A percentile compares a stretch with the other conserved stretches of the same genome.
phyloP scores from a whole-genome alignment of 2,113 vertebrate genomes.

The Psammodynastes pulverulentus region DNA sequence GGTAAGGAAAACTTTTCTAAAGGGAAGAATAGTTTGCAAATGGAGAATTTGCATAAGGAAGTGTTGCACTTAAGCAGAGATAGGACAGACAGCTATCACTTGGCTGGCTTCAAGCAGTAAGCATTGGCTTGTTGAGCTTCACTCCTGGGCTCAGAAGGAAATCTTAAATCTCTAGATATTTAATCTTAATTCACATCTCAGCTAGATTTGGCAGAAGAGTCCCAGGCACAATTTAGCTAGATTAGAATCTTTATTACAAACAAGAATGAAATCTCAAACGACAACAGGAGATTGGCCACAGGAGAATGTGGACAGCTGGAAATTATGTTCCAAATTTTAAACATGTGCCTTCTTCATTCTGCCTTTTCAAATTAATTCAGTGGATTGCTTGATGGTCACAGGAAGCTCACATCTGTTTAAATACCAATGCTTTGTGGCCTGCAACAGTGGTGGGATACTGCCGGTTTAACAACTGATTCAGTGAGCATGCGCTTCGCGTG shows the following conservation, averaged over 20 bases:
- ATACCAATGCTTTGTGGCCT: background rate
- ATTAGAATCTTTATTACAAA: background rate
- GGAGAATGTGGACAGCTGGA: background rate
- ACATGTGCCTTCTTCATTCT: background rate
- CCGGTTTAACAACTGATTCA: too few relatives aligned
- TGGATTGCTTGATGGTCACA: background rate
- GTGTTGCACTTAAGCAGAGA: background rate
- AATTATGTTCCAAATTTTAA: background rate
- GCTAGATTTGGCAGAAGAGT: background rate
- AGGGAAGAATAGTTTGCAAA: background rate
- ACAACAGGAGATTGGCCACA: background rate
- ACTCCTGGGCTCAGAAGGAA: background rate
- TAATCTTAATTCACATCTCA: background rate
- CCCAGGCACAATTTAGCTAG: background rate
- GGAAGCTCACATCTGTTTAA: background rate
- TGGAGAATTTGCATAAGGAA: background rate
- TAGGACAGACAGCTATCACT: background rate
- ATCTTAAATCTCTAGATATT: background rate
- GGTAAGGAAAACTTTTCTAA: background rate
- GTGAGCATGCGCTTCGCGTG: too few relatives aligned
- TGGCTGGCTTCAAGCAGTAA: background rate
- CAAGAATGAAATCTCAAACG: background rate
- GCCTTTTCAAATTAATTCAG: background rate
- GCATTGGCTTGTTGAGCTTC: background rate
- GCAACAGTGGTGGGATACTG: too few relatives aligned